Evolutionary conservation across 2,797 vertebrate species (phyloP).

Genomic region (Hoplostethus atlanticus): DNA sequence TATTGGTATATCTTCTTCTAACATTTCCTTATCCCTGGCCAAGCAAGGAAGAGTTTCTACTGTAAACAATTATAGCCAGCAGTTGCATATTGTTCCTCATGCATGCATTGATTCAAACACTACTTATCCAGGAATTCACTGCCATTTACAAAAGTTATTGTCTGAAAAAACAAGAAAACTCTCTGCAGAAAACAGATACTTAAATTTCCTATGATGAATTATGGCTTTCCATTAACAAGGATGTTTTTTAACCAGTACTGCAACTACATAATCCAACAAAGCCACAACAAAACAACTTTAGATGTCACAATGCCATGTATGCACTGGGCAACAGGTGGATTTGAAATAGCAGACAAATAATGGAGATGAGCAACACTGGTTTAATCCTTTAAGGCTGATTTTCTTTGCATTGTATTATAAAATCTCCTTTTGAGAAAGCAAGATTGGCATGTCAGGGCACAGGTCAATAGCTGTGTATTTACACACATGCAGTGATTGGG

Average conservation of each 20-base stretch:
- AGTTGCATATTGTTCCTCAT: constrained; percentile 18
- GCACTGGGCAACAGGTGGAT: not conserved
- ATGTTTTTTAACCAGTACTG: not conserved
- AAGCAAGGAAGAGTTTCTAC: not conserved
- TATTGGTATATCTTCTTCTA: constrained; percentile 1
- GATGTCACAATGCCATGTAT: not conserved
- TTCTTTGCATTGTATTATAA: constrained; percentile 17
- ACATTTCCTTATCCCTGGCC: not conserved
- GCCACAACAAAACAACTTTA: not conserved
- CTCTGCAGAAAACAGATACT: not conserved
- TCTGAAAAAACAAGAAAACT: constrained; percentile 2
- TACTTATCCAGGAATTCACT: not conserved
- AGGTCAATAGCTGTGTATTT: constrained; percentile 11
- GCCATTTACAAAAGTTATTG: constrained; percentile 1
- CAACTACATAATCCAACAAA: not conserved
- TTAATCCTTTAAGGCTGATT: constrained; percentile 66
- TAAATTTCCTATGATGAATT: not conserved
- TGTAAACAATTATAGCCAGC: constrained; percentile 50
- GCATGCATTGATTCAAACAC: constrained; percentile 5
- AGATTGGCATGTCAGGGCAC: not conserved
- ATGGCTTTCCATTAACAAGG: constrained; percentile 29
- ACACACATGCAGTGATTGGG: constrained; percentile 29
- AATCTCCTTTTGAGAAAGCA: not conserved
- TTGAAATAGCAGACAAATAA: not conserved
- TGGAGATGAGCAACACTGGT: constrained; percentile 19